Percentiles rank a stretch among this genome's conserved stretches.
Conservation (phyloP, 1,140 invertebrate species). For the Philopotamus ludificatus region DNA sequence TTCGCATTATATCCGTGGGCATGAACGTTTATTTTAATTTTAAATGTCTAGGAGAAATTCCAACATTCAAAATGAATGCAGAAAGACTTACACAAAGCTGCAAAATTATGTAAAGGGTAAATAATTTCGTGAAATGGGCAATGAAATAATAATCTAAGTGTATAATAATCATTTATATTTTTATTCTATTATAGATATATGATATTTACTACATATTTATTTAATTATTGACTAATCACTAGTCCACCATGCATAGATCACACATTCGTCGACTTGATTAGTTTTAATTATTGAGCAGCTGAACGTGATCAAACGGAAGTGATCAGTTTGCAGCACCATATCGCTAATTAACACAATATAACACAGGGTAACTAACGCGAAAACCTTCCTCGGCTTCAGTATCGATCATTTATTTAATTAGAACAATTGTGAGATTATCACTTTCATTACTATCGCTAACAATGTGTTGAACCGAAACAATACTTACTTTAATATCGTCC, state of each 20-base stretch:
- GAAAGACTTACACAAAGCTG: no score
- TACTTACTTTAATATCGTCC: background rate
- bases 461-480: background rate
- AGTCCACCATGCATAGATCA: no score
- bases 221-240: no score
- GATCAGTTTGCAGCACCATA: background rate
- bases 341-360: background rate
- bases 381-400: background rate
- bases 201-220: background rate
- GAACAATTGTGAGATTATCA: background rate
- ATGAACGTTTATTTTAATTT: no score
- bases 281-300: background rate
- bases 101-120: no score
- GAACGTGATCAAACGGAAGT: background rate
- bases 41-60: no score
- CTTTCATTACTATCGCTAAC: background rate
- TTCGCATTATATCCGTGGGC: no score
- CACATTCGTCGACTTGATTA: no score
- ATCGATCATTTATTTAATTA: background rate
- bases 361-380: background rate
- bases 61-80: no score
- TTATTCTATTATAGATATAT: background rate
- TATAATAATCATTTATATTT: no score
- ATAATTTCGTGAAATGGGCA: background rate
- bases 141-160: background rate